Percentiles rank a stretch among this genome's conserved stretches.
These are phyloP conservation scores for Stenodema calcarata DNA, from an alignment of 2,888 invertebrate species.

Conservation along the genomic window DNA sequence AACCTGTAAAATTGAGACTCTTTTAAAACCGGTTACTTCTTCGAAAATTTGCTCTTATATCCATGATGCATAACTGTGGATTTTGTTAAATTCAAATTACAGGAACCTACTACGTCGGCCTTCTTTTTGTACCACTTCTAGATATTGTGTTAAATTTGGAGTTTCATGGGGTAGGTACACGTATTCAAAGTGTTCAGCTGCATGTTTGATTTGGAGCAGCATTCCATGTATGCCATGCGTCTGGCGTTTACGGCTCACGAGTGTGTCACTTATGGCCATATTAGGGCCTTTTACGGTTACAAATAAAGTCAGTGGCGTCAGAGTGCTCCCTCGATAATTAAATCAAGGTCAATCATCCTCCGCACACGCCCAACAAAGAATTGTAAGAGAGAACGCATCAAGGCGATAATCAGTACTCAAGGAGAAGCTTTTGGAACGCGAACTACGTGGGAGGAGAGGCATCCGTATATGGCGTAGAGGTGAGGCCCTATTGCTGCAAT, in stretches of 20 bases:
- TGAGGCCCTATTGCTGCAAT: not conserved
- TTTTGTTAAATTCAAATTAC: too few relatives aligned
- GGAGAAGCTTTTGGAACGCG: slow-evolving; percentile 7
- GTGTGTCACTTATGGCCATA: not conserved
- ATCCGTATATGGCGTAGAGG: slow-evolving; percentile 10
- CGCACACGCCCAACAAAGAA: slow-evolving; percentile 31
- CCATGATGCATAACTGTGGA: too few relatives aligned
- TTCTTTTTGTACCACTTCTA: too few relatives aligned
- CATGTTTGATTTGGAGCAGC: too few relatives aligned
- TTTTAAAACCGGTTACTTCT: too few relatives aligned
- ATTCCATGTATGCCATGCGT: not conserved
- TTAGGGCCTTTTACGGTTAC: not conserved
- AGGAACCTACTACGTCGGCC: too few relatives aligned
- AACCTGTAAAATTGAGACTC: too few relatives aligned
- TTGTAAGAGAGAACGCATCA: not conserved
- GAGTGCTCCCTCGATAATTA: not conserved
- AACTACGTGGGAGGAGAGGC: slow-evolving; percentile 7
- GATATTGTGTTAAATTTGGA: too few relatives aligned
- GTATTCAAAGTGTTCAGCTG: too few relatives aligned
- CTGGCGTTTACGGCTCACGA: too few relatives aligned
- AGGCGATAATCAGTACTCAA: slow-evolving; percentile 8
- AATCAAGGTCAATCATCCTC: slow-evolving; percentile 34
- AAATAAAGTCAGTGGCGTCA: not conserved
- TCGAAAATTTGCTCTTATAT: too few relatives aligned
- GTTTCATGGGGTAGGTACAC: too few relatives aligned